Base-by-base conservation (phyloP, 2,888 invertebrate genomes). In the Poecilobothrus nobilitatus region DNA sequence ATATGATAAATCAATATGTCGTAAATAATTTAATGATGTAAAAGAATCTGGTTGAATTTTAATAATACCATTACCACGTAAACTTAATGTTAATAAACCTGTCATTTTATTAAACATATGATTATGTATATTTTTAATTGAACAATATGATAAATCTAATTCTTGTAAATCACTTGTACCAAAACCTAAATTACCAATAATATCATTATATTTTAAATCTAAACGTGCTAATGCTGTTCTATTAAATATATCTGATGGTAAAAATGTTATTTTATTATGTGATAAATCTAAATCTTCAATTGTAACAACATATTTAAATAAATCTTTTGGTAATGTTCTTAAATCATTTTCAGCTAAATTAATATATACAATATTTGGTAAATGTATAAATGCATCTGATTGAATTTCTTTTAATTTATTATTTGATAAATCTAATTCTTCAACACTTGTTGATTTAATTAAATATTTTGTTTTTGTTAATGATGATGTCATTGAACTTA, bases 271-370 rank as follows among this genome's bases (percentile, higher is more conserved):
- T 8, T 85, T 83, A 76, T 92, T 92, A 73, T 88, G 85, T 21
- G 91, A 89, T 10, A 92, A 81, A 76, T 91, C 89, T 37, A 92
- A 79, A 75, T 91, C 91, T 77, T 89, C 88, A 68, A 92, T 84
- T 66, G 86, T 85, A 15, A 86, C 82, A 33, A 89, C 81, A 27
- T 84, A 83, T 70, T 86, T 86, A 79, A 92, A 91, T 6, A 82
- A 72, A 9, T 74, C 75, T 33, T 76, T 76, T 20, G 82, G 82
- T 9, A 82, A 75, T 66, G 86, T 84, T 67, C 84, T 84, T 66
- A 92, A 80, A 68, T 84, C 84, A 76, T 92, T 92, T 68, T 87
- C 86, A 41, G 87, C 86, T 70, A 91, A 81, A 76, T 89, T 90
- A 67, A 90, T 83, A 76, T 87, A 89, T 76, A 87, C 85, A 61